Percentiles rank a stretch among this genome's conserved stretches.
Evolutionary conservation across 2,113 vertebrate species (phyloP).

Genomic region (Mustelus asterias): DNA sequence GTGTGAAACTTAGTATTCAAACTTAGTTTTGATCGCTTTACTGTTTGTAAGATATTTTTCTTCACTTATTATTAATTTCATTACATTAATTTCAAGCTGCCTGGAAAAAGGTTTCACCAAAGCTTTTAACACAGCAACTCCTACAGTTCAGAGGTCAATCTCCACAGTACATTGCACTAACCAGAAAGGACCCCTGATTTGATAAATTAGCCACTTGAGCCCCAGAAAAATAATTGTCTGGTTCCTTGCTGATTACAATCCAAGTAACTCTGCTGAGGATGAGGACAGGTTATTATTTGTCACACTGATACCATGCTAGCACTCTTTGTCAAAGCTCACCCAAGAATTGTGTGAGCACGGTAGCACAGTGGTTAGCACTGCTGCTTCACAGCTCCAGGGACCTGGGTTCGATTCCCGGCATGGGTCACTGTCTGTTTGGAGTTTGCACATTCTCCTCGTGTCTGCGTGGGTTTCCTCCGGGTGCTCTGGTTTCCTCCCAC

Average conservation of each 20-base stretch:
- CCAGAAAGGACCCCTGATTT: neutral
- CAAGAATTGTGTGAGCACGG: too few species aligned
- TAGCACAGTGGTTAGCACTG: too few species aligned
- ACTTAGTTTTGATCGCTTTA: neutral
- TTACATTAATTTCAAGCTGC: neutral
- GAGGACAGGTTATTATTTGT: neutral
- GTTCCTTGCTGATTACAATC: neutral
- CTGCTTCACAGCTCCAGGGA: too few species aligned
- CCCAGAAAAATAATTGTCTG: neutral
- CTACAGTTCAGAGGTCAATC: neutral
- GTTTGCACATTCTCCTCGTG: too few species aligned
- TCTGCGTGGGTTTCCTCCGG: too few species aligned
- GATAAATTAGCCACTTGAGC: neutral
- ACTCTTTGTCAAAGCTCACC: neutral
- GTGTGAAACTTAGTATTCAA: conserved; percentile 6
- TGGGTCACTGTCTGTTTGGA: too few species aligned
- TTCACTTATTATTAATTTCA: neutral
- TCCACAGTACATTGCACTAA: neutral
- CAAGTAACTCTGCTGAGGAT: neutral
- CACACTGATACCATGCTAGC: neutral
- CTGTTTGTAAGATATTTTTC: neutral
- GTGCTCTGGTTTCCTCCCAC: too few species aligned
- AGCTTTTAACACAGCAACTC: too few species aligned
- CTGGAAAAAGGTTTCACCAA: conserved; percentile 1
- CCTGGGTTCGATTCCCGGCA: too few species aligned